Conservation (phyloP, 2,113 vertebrate genomes). For the Anhinga rufa region DNA sequence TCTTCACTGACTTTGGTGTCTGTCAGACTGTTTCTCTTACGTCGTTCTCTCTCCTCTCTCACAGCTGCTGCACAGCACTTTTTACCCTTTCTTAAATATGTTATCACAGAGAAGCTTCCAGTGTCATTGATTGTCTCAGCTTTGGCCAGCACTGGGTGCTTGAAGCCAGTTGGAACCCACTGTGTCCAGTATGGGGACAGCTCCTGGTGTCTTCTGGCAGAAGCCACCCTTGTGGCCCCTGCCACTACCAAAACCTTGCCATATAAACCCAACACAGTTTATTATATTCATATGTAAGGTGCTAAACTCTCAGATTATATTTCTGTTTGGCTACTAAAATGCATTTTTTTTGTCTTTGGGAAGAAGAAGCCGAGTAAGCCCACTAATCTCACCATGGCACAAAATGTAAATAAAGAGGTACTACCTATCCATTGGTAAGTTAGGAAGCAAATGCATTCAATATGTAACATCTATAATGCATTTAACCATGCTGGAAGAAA, state of each 20-base stretch:
- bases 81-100: not conserved
- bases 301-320: not conserved
- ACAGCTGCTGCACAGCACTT: not conserved
- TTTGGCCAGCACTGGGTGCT: not conserved
- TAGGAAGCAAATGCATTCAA: not conserved
- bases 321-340: not conserved
- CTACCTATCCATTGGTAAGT: not conserved
- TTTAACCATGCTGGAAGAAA: not conserved
- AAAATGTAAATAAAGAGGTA: not conserved
- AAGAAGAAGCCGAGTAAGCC: not conserved
- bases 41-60: not conserved
- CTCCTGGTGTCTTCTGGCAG: not conserved
- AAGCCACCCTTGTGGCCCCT: not conserved
- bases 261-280: not conserved
- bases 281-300: not conserved
- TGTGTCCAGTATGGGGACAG: not conserved
- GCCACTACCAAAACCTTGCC: not conserved
- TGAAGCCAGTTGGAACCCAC: not conserved
- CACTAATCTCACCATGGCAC: accelerated
- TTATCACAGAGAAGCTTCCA: too few species aligned
- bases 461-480: not conserved
- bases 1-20: not conserved
- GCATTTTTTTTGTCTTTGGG: not conserved
- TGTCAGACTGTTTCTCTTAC: not conserved
- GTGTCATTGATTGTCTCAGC: accelerated